These are phyloP conservation scores for Meteorus cinctellus DNA, from an alignment of 2,888 invertebrate genomes.

Conservation along the genomic window DNA sequence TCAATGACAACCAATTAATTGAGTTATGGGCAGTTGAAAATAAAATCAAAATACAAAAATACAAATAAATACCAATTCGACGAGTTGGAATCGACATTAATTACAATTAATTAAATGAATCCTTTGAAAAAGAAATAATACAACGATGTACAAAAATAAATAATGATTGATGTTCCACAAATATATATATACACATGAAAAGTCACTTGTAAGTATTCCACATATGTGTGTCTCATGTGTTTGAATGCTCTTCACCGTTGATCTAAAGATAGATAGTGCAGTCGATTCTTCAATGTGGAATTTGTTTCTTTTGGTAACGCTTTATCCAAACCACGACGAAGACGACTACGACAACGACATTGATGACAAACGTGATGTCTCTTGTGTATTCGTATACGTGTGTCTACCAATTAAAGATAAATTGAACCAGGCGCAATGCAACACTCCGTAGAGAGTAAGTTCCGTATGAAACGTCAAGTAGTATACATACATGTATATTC, in stretches of 20 bases:
- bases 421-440: background rate
- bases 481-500: background rate
- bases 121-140: background rate
- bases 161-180: background rate
- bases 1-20: background rate
- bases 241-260: background rate
- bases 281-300: background rate
- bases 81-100: background rate
- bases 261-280: constrained; percentile 2
- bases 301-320: constrained; percentile 4
- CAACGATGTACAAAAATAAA: background rate
- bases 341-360: background rate
- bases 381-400: background rate
- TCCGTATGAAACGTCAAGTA: background rate
- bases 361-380: background rate
- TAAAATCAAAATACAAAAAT: background rate
- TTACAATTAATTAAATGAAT: constrained; percentile 3
- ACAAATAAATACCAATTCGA: background rate
- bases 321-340: background rate
- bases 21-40: background rate
- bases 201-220: background rate
- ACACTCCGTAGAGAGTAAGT: background rate
- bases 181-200: background rate
- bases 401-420: background rate
- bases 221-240: background rate